Conservation (phyloP, 2,797 vertebrate genomes). For the Typhlichthys subterraneus region DNA sequence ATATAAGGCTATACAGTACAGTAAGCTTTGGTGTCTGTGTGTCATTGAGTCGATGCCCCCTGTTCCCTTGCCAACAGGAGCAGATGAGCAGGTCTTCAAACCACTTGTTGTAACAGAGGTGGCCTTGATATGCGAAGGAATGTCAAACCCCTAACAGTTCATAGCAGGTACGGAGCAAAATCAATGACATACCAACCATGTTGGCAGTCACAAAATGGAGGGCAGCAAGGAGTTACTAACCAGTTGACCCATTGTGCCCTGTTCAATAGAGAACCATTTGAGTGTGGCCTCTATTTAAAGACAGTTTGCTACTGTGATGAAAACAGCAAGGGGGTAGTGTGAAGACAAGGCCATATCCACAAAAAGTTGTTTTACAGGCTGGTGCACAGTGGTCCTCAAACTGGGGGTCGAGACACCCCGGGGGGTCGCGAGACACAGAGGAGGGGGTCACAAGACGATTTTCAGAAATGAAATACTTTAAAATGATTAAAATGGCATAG, state of each 20-base stretch:
- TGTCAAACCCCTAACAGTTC: conserved; percentile 31
- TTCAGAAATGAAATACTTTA: no score
- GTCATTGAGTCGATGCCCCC: no score
- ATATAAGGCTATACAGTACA: no score
- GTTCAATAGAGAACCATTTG: conserved; percentile 31
- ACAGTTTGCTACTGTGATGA: conserved; percentile 48
- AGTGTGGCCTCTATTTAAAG: conserved; percentile 28
- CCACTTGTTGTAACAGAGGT: conserved; percentile 23
- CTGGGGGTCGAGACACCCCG: no score
- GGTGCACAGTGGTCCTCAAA: neutral
- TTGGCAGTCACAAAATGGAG: conserved; percentile 28
- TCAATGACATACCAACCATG: conserved; percentile 42
- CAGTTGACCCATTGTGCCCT: conserved; percentile 25
- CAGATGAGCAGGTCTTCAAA: conserved; percentile 18
- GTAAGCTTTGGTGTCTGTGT: no score
- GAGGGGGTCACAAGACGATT: no score
- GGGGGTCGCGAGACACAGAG: no score
- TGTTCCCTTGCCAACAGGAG: conserved; percentile 20
- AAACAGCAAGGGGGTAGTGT: conserved; percentile 44
- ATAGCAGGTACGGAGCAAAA: conserved; percentile 45
- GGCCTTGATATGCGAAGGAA: conserved; percentile 28
- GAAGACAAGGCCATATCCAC: conserved; percentile 5
- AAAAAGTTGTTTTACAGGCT: conserved; percentile 10
- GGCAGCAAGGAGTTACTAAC: conserved; percentile 31
- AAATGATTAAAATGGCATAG: no score